These are phyloP conservation scores for Pandemis heparana DNA, from an alignment of 2,888 invertebrate genomes.

Conservation along the genomic window DNA sequence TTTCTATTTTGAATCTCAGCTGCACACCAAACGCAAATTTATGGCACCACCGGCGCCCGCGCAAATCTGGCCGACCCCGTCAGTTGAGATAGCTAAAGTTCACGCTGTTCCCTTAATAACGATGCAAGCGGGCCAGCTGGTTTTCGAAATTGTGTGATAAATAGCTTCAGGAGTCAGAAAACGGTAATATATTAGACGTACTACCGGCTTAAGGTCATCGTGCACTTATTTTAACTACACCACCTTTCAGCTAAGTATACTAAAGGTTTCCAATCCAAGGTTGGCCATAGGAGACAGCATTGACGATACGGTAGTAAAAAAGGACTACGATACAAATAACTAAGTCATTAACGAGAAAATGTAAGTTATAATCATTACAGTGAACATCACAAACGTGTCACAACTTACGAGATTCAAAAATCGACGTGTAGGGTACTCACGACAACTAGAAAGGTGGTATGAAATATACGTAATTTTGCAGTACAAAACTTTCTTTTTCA, in stretches of 20 bases:
- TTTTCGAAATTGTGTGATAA: constrained; percentile 55
- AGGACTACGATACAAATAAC: no score
- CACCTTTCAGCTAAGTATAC: no score
- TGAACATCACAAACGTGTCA: not conserved
- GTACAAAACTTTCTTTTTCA: constrained; percentile 26
- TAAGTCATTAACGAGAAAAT: no score
- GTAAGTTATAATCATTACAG: not conserved
- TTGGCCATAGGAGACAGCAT: no score
- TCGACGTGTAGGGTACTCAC: not conserved
- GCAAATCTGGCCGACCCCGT: constrained; percentile 49
- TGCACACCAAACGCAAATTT: constrained; percentile 1
- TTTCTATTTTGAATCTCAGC: not conserved
- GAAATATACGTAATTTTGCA: constrained; percentile 6
- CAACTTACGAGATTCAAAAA: not conserved
- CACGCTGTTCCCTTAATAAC: constrained; percentile 59
- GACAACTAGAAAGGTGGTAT: not conserved
- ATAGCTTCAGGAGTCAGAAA: constrained; percentile 23
- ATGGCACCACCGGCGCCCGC: constrained; percentile 29
- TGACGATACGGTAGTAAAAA: no score
- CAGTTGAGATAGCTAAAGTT: constrained; percentile 60
- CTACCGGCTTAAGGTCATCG: not conserved
- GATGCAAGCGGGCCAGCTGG: constrained; percentile 50
- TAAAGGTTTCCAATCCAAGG: no score
- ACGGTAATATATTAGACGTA: not conserved
- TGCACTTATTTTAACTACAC: not conserved